Evolutionary conservation across 2,888 invertebrate genomes (phyloP).

Genomic region (Trilocha varians): DNA sequence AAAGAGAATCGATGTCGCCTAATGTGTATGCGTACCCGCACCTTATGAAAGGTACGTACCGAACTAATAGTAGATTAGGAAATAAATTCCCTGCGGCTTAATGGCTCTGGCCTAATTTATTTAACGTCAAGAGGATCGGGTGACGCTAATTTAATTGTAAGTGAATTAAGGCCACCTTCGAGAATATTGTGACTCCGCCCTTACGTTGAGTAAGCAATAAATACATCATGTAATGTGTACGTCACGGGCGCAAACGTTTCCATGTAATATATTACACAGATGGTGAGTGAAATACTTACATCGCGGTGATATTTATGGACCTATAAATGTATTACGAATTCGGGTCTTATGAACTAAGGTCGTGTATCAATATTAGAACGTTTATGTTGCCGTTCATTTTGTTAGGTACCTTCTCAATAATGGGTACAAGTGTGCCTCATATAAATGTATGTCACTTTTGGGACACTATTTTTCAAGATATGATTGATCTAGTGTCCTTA

Average conservation of each 20-base stretch:
- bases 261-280: conserved; percentile 41
- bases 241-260: conserved; percentile 33
- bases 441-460: background rate
- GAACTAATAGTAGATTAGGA: conserved; percentile 8
- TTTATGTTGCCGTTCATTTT: background rate
- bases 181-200: conserved; percentile 34
- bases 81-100: conserved; percentile 33
- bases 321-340: conserved; percentile 6
- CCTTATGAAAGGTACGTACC: conserved; percentile 22
- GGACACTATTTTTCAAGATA: too few species aligned
- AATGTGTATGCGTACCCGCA: conserved; percentile 15
- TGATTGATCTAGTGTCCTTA: too few species aligned
- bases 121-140: conserved; percentile 48
- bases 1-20: conserved; percentile 6
- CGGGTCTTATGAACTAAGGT: background rate
- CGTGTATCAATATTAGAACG: conserved; percentile 1
- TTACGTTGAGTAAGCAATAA: conserved; percentile 40
- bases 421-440: background rate
- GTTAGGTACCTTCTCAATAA: background rate
- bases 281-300: conserved; percentile 45
- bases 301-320: conserved; percentile 40
- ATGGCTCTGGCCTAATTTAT: conserved; percentile 53
- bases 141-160: conserved; percentile 58
- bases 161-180: conserved; percentile 50
- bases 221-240: conserved; percentile 41